phyloP scores from a whole-genome alignment of 2,888 invertebrate genomes.

The Cryptocephalus moraei region DNA sequence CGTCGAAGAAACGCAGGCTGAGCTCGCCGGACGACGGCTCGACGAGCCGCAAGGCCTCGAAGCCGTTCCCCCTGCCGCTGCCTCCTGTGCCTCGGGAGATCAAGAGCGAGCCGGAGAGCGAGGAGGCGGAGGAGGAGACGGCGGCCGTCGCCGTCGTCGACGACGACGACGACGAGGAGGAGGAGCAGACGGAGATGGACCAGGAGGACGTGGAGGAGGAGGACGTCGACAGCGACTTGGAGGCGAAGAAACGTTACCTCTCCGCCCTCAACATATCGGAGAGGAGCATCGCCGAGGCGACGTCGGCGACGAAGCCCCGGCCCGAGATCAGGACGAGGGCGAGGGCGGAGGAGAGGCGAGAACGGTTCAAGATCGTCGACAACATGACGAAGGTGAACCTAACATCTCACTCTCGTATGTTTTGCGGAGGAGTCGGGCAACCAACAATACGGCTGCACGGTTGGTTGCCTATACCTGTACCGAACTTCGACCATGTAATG shows the following conservation, averaged over 20 bases:
- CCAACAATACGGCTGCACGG: no score
- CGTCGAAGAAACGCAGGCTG: no score
- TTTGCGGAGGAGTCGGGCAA: no score
- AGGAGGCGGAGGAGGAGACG: constrained; percentile 20
- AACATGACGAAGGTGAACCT: constrained; percentile 16
- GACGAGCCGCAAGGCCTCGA: no score
- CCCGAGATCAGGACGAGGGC: constrained; percentile 28
- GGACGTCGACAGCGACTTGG: neutral
- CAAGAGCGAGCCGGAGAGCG: constrained; percentile 31
- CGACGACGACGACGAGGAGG: constrained; percentile 6
- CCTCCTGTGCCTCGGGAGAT: no score
- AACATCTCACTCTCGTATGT: no score
- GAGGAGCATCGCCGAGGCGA: constrained; percentile 20
- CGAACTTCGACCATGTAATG: no score
- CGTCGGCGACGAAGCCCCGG: constrained; percentile 19
- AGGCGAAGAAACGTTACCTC: constrained; percentile 19
- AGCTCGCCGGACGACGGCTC: no score
- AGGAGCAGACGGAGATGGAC: constrained; percentile 8
- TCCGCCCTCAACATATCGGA: constrained; percentile 33
- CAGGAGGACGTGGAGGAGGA: constrained; percentile 9
- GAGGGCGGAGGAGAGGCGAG: constrained; percentile 28
- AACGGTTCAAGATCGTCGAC: constrained; percentile 17
- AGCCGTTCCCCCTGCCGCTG: no score
- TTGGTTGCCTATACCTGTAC: no score
- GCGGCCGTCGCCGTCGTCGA: no score